Conservation (phyloP, 2,888 invertebrate species). For the Athripsodes cinereus region DNA sequence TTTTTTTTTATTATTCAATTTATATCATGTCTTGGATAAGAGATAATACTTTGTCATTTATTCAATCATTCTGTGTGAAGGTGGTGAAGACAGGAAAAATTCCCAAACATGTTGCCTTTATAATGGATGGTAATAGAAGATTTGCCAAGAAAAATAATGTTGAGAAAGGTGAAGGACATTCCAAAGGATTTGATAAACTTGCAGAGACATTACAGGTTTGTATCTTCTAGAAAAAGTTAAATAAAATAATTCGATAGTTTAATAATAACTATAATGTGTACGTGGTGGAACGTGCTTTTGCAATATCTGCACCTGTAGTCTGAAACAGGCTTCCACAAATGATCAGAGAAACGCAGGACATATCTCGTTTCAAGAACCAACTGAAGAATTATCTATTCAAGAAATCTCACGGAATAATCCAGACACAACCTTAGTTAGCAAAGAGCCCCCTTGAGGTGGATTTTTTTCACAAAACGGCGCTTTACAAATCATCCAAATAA, state of each 20-base stretch:
- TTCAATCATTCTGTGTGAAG: constrained; percentile 67
- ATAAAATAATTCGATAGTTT: neutral
- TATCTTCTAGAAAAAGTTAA: neutral
- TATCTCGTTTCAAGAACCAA: no score
- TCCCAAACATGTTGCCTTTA: constrained; percentile 91
- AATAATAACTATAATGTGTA: neutral
- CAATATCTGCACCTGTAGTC: no score
- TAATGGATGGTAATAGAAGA: constrained; percentile 97
- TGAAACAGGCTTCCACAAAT: no score
- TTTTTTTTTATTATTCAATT: neutral
- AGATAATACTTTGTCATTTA: constrained; percentile 65
- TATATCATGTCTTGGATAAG: constrained; percentile 64
- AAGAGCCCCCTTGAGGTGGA: no score
- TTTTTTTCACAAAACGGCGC: no score
- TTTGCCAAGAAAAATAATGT: constrained; percentile 79
- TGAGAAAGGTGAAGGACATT: constrained; percentile 74
- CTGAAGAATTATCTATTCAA: no score
- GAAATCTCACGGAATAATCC: no score
- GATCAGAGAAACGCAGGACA: no score
- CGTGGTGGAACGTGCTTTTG: no score
- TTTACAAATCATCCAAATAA: no score
- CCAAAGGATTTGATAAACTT: constrained; percentile 74
- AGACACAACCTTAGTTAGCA: no score
- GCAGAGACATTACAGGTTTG: constrained; percentile 68
- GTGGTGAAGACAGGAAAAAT: constrained; percentile 76